Base-by-base conservation (phyloP, 2,888 invertebrate species). In the Chrysodeixis includens region DNA sequence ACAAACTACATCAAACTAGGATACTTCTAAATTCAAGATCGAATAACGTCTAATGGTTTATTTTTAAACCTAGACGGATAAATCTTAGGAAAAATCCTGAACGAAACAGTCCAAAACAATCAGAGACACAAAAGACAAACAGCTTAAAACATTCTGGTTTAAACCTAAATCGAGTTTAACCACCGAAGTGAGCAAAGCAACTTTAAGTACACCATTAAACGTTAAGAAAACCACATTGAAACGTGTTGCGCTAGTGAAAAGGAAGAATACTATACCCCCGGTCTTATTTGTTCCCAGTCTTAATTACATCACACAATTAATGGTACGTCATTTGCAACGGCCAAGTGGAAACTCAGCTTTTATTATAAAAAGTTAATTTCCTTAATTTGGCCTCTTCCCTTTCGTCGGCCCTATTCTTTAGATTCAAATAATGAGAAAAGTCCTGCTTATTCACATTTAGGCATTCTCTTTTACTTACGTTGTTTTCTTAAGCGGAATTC, bases 351-450 rank as follows among this genome's bases (percentile, higher is more conserved):
- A 78, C 83, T 78, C 74, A 66, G 83, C 83, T 88, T 88, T 88
- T 89, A 88, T 89, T 84, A 86, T 87, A 90, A 92, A 93, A 93
- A 93, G 92, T 91, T 92, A 92, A 93, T 93, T 93, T 92, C 90
- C 91, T 89, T 92, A 93, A 93, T 92, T 93, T 90, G 87, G 85
- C 84, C 84, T 86, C 88, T 87, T 86, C 83, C 88, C 86, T 88
- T 90, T 87, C 84, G 84, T 76, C 86, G 73, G 83, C 60, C 81
- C 81, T 84, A 88, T 89, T 89, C 88, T 88, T 87, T 83, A 86
- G 86, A 86, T 85, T 86, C 76, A 75, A 83, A 83, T 86, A 88
- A 88, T 88, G 83, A 85, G 87, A 89, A 88, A 84, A 86, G 71
- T 82, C 83, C 83, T 86, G 85, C 83, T 86, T 86, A 84, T 86